Evolutionary conservation across 2,888 invertebrate genomes (phyloP), one percentile per base, ranked within the genome.

Genomic region (Mechanitis messenoides): DNA sequence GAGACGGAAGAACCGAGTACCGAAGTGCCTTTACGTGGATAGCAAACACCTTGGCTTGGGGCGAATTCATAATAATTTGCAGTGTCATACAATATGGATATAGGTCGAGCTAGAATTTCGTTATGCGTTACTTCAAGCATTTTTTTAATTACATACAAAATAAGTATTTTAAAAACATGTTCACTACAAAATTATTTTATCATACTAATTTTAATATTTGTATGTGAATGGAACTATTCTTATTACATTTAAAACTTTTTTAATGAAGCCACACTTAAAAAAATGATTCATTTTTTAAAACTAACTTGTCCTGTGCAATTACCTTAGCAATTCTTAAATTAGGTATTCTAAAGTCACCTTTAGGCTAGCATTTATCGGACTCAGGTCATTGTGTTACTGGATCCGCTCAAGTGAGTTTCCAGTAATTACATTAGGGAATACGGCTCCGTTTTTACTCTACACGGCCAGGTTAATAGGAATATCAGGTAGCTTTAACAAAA

Each of bases 381-480:
- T 79, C 76, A 80, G 83, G 84, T 83, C 86, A 84, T 85, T 84
- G 84, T 85, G 83, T 86, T 85, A 85, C 78, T 72, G 72, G 76
- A 79, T 71, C 72, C 81, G 81, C 78, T 81, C 83, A 77, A 76
- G 74, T 81, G 77, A 77, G 79, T 76, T 76, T 75, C 66, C 75
- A 69, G 80, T 88, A 88, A 88, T 88, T 87, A 85, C 87, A 85
- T 87, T 81, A 80, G 88, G 87, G 88, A 88, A 86, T 85, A 84
- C 79, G 74, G 71, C 73, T 71, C 74, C 78, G 79, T 81, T 84
- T 83, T 83, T 80, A 80, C 74, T 74, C 74, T 70, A 63, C 54
- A 57, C 68, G 78, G 72, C 72, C 72, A 72, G 64, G 62, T 67
- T 65, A 65, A 73, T 71, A 63, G 65, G 59, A 60, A 58, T 65